Base-by-base conservation (phyloP, 2,797 vertebrate genomes). In the Siniperca obscura region DNA sequence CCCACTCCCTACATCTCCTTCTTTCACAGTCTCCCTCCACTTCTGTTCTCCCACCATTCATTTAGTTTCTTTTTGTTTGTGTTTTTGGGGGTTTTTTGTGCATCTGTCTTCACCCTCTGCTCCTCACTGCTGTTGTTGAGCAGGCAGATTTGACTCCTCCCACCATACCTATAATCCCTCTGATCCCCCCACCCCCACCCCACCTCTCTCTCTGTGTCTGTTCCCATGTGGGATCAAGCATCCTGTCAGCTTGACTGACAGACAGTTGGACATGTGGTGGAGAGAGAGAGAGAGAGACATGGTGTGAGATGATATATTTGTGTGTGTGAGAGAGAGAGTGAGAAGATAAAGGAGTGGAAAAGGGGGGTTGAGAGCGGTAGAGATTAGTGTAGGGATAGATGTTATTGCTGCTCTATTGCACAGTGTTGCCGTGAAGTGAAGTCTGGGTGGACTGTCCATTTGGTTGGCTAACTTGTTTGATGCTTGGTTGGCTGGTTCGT, bases 151-250 rank as follows among this genome's bases (percentile, higher is more conserved):
- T 95, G 90, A 96, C 96, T 96, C 95, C 97, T 96, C 96, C 97
- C 95, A 96, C 95, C 90, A 89, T 95, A 96, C 96, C 94, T 93
- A 95, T 97, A 98, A 97, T 97, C 97, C 97, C 96, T 92, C 95
- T 97, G 96, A 96, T 96, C 96, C 96, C 95, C 59, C 12, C 36
- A 62, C 53, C 36, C 25, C 72, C 52, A 81, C 84, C 80, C 4
- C 46, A 4, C 46, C 77, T 56, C 30, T 65, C 36, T 60, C 64
- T 86, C 90, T 83, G 81, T 92, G 78, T 77, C 91, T 91, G 88
- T 89, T 90, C 90, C 89, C 90, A 70, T 91, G 89, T 89, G 90
- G 91, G 90, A 93, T 94, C 91, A 92, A 89, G 82, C 85, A 77
- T 92, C 87, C 84, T 81, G 85, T 90, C 88, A 86, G 87, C 85